Evolutionary conservation across 2,888 invertebrate genomes (phyloP), one percentile per base, ranked within the genome.

Genomic region (Omphaloscelis lunosa): DNA sequence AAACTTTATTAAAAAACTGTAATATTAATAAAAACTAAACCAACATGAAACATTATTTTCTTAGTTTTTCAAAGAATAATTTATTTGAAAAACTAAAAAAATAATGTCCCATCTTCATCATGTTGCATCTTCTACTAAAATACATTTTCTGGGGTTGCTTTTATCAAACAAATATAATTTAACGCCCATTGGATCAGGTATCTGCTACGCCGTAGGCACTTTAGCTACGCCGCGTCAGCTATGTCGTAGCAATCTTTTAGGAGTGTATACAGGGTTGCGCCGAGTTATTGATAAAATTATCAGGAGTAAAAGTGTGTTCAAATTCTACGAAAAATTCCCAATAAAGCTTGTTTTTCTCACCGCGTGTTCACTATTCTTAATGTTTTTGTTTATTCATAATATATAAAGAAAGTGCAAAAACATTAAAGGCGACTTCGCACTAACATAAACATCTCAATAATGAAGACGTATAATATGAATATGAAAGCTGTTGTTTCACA

Each of bases 121-220:
- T n/a, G n/a, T n/a, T n/a, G 11, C 4, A 56, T 8, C 11, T 29
- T 9, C 27, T 59, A 29, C 17, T 59, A 27, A 27, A 59, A 17
- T 27, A 59, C n/a, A 9, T 29, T 20, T 27, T 59, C 8, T 27
- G 23, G 11, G 12, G 20, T 65, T n/a, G 15, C 0, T 11, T 15
- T 27, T 58, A 27, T 27, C 58, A 2, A 27, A 58, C 27, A 27
- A 20, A 20, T 34, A 29, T 20, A 48, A 17, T 7, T 2, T 23
- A n/a, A 61, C 4, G 23, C 41, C 17, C 0, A 39, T 23, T 53
- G 11, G 45, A 65, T 20, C 27, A 56, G 27, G 17, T 23, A 29
- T 17, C 7, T 27, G 27, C 67, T 82, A 82, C 62, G 83, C 29
- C 78, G 67, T 79, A 82, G 48, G 48, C 62, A 27, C 8, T 23